Conservation (phyloP, 2,888 invertebrate species). For the Zele albiditarsus region DNA sequence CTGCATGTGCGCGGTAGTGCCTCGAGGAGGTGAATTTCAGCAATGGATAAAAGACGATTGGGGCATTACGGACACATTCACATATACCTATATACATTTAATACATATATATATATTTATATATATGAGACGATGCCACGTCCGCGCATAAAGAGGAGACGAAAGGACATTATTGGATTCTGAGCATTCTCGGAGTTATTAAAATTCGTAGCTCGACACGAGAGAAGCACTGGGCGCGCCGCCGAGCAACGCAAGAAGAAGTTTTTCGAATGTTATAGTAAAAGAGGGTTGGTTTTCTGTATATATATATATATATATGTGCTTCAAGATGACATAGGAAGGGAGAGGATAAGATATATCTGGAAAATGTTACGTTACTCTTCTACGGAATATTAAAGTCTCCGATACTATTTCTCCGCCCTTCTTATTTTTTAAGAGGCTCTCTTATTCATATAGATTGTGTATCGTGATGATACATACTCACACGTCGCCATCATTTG, state of each 20-base stretch:
- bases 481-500: no score
- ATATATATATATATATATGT: background rate
- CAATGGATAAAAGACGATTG: conserved; percentile 51
- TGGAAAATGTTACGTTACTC: conserved; percentile 53
- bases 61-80: conserved; percentile 29
- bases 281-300: background rate
- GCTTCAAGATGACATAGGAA: background rate
- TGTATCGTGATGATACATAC: background rate
- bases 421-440: conserved; percentile 4
- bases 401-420: conserved; percentile 38
- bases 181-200: conserved; percentile 71
- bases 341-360: background rate
- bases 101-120: background rate
- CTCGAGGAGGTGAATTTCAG: conserved; percentile 26
- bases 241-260: conserved; percentile 40
- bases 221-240: conserved; percentile 39
- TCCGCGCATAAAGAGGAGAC: conserved; percentile 41
- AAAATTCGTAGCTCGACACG: conserved; percentile 71
- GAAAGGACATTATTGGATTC: conserved; percentile 71
- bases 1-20: conserved; percentile 1
- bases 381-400: conserved; percentile 67
- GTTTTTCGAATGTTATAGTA: background rate
- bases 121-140: conserved; percentile 43
- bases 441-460: conserved; percentile 51
- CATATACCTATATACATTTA: conserved; percentile 11